Evolutionary conservation across 2,113 vertebrate genomes (phyloP), one percentile per base, ranked within the genome.

Genomic region (Symphodus melops): DNA sequence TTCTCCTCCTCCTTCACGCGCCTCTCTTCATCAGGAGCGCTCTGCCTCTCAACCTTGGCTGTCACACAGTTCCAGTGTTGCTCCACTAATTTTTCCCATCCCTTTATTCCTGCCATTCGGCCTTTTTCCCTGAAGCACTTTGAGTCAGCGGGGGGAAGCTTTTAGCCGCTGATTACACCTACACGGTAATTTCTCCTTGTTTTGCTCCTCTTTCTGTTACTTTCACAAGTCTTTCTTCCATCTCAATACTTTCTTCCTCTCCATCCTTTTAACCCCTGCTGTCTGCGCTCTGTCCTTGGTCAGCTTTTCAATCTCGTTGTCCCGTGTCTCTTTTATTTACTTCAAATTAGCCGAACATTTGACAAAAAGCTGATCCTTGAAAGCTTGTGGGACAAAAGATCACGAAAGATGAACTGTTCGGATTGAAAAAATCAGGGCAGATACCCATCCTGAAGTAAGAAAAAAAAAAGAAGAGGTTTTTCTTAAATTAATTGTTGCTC

Each of bases 81-180:
- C 82, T 83, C 75, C 72, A 65, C 84, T 88, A 85, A 87, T 92
- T 90, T 86, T 58, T 87, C 78, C 85, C 80, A 87, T 89, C 81
- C 85, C 84, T 89, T 87, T 87, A 88, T 88, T 89, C 85, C 84
- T 79, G 63, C 83, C 73, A 77, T 86, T 86, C 72, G 44, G 68
- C 83, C 73, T 79, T 81, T 48, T 89, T 85, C 89, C 79, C 77
- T 86, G 86, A 91, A 91, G 87, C 92, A 92, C 89, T 92, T 90
- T 82, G 72, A 85, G 81, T 71, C 91, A 91, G 86, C 89, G 67
- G 91, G 90, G 88, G 85, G 81, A 88, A 78, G 92, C 90, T 93
- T 91, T 93, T 90, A 91, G 89, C 75, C 86, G 66, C 82, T 91
- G 87, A 93, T 92, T 91, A 89, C 91, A 81, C 77, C 82, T 77